These are phyloP conservation scores for Tetanocera ferruginea DNA, from an alignment of 2,888 invertebrate species.

Conservation along the genomic window DNA sequence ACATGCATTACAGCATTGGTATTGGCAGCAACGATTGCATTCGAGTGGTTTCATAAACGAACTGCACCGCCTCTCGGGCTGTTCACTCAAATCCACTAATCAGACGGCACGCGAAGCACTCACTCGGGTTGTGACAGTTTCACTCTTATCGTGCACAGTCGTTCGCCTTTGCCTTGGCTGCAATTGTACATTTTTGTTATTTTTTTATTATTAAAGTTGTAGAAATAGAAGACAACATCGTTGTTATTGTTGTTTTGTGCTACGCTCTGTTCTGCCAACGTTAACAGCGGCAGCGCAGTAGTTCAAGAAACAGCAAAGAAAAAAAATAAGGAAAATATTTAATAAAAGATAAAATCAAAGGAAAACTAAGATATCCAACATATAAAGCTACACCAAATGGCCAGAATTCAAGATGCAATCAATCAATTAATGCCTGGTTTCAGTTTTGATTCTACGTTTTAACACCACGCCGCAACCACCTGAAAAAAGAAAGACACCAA, in stretches of 20 bases:
- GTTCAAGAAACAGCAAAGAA: not conserved
- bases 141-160: conserved; percentile 1
- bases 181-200: not conserved
- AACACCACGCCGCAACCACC: conserved; percentile 24
- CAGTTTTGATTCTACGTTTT: not conserved
- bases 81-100: conserved; percentile 12
- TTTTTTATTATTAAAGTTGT: not conserved
- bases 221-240: conserved; percentile 4
- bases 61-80: conserved; percentile 39
- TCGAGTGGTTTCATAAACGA: conserved; percentile 32
- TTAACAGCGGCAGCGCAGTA: not conserved
- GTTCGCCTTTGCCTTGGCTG: not conserved
- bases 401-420: not conserved
- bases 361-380: not conserved
- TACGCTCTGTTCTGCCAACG: conserved; percentile 5
- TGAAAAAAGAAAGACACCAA: not conserved
- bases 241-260: not conserved
- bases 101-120: not conserved
- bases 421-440: not conserved
- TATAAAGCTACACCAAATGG: not conserved
- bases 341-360: not conserved
- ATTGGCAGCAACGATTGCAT: conserved; percentile 32
- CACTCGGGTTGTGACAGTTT: conserved; percentile 20
- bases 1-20: not conserved
- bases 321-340: not conserved